These are phyloP conservation scores for Brachyhypopomus occidentalis DNA, from an alignment of 2,113 vertebrate genomes.

Conservation along the genomic window DNA sequence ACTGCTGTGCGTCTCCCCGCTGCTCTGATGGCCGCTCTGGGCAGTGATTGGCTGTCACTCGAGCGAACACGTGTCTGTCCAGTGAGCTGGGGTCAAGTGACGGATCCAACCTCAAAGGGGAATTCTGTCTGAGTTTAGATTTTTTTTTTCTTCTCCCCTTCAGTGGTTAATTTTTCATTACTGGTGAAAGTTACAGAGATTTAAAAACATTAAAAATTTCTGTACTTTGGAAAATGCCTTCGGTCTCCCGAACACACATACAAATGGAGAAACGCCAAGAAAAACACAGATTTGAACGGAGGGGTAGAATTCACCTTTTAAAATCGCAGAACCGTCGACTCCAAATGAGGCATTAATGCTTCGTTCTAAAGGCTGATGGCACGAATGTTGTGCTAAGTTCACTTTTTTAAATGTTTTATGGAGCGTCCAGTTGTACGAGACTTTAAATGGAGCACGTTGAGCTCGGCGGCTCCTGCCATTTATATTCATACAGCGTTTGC, in stretches of 20 bases:
- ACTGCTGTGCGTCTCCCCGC: neutral
- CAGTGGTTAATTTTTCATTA: neutral
- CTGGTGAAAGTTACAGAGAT: neutral
- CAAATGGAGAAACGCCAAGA: neutral
- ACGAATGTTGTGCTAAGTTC: neutral
- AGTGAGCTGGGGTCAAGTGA: slow-evolving; percentile 20
- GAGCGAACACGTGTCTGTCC: slow-evolving; percentile 15
- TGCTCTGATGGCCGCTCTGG: neutral
- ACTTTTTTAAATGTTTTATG: slow-evolving; percentile 17
- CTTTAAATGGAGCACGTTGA: slow-evolving; percentile 44
- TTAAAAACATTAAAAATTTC: neutral
- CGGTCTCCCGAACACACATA: neutral
- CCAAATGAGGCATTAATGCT: neutral
- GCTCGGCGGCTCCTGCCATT: slow-evolving; percentile 36
- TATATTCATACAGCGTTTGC: slow-evolving; percentile 55
- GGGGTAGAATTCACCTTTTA: neutral
- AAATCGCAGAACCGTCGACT: neutral
- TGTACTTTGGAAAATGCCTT: neutral
- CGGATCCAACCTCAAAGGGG: neutral
- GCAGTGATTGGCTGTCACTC: neutral
- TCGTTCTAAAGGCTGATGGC: neutral
- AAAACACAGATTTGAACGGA: neutral
- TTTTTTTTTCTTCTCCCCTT: neutral
- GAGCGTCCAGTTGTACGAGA: slow-evolving; percentile 17
- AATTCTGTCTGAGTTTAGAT: slow-evolving; percentile 4